Evolutionary conservation across 2,888 invertebrate genomes (phyloP).

Genomic region (Ecdyonurus torrentis): DNA sequence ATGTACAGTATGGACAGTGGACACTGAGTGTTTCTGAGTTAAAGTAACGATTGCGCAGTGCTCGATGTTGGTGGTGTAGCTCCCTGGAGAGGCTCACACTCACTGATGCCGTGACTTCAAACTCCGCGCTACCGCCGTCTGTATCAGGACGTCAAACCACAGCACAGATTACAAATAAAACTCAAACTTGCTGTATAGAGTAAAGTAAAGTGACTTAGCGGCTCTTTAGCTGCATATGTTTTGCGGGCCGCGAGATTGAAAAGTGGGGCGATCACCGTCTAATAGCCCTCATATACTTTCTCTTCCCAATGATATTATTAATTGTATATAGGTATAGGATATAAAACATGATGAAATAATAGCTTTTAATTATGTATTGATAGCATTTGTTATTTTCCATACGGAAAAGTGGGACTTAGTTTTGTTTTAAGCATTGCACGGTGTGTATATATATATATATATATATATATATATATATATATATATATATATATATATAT

Average conservation of each 20-base stretch:
- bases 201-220: no score
- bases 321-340: no score
- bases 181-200: not conserved
- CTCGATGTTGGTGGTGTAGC: not conserved
- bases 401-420: no score
- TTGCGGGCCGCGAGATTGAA: not conserved
- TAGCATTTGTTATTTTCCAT: no score
- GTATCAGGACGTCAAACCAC: not conserved
- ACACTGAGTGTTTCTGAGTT: not conserved
- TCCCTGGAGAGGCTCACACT: not conserved
- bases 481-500: no score
- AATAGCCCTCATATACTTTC: not conserved
- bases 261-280: not conserved
- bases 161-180: not conserved
- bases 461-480: no score
- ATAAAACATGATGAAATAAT: no score
- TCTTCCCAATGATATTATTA: not conserved
- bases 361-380: no score
- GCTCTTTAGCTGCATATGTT: not conserved
- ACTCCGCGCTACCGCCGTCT: not conserved
- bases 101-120: not conserved
- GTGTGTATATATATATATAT: no score
- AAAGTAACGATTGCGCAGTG: not conserved
- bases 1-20: not conserved
- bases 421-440: no score